A percentile compares a stretch with the other conserved stretches of the same genome.
Evolutionary conservation across 1,140 invertebrate species (phyloP).

Genomic region (Rhynchophorus ferrugineus): DNA sequence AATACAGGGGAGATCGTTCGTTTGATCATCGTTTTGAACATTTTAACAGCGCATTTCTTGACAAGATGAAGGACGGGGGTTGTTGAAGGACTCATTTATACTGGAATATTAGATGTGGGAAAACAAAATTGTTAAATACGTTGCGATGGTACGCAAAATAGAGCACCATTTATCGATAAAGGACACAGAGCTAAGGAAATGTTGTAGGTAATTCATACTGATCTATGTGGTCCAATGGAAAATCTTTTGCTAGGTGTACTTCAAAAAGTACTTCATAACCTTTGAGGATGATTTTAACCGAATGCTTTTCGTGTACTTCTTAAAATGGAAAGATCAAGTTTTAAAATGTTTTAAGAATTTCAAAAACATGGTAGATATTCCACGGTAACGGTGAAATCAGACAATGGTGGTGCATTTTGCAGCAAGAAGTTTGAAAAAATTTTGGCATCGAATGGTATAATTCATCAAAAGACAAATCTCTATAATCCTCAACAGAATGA

Average conservation of each 20-base stretch:
- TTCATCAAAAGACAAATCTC: slow-evolving; percentile 1
- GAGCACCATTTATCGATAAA: slow-evolving; percentile 19
- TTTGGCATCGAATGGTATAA: slow-evolving; percentile 27
- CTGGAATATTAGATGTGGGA: neutral
- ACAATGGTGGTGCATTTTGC: slow-evolving; percentile 30
- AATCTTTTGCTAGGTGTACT: slow-evolving; percentile 30
- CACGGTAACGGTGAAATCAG: slow-evolving; percentile 25
- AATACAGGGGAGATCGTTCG: slow-evolving; percentile 14
- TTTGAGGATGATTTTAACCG: slow-evolving; percentile 40
- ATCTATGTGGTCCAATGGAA: slow-evolving; percentile 36
- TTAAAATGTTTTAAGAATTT: slow-evolving; percentile 32
- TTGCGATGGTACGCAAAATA: slow-evolving; percentile 27
- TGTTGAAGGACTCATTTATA: slow-evolving; percentile 17
- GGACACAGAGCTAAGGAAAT: slow-evolving; percentile 10
- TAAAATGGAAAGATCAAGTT: slow-evolving; percentile 34
- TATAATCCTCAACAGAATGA: neutral
- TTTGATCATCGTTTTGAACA: slow-evolving; percentile 30
- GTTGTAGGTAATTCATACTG: slow-evolving; percentile 35
- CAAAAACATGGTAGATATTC: slow-evolving; percentile 28
- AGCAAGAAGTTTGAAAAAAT: slow-evolving; percentile 27
- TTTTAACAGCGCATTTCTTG: slow-evolving; percentile 23
- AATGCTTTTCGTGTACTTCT: slow-evolving; percentile 36
- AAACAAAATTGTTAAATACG: slow-evolving; percentile 22
- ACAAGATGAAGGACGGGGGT: slow-evolving; percentile 21
- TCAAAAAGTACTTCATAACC: slow-evolving; percentile 38